These are phyloP conservation scores for Oreochromis mossambicus DNA, from an alignment of 2,797 vertebrate species.

Conservation along the genomic window DNA sequence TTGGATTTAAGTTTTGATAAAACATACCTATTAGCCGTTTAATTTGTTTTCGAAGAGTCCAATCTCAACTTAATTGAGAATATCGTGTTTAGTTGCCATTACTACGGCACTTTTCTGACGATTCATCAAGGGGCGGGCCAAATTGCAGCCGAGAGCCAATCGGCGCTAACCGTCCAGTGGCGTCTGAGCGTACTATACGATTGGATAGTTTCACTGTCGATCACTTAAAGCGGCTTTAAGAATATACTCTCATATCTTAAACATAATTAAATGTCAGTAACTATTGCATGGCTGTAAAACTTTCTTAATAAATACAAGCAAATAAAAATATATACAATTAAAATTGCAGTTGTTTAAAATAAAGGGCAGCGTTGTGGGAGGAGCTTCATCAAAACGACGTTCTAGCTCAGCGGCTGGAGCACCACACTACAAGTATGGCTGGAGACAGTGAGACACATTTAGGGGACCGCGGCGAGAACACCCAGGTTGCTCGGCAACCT, in stretches of 20 bases:
- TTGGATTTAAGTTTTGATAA: background rate
- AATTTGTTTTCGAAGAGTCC: background rate
- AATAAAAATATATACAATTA: background rate
- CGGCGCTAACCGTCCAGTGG: background rate
- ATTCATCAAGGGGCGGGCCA: background rate
- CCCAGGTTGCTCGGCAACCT: conserved; percentile 76
- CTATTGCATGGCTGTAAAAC: rapidly evolving
- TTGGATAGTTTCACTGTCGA: conserved; percentile 2
- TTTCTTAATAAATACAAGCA: background rate
- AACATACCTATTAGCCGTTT: background rate
- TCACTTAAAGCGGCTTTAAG: background rate
- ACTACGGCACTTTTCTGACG: background rate
- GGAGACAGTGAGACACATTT: conserved; percentile 88
- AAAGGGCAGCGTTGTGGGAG: conserved; percentile 29
- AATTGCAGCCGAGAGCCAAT: background rate
- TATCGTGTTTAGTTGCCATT: background rate
- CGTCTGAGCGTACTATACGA: background rate
- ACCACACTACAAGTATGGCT: conserved; percentile 81
- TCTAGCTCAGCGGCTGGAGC: background rate
- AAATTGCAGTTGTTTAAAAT: rapidly evolving
- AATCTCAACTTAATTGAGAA: background rate
- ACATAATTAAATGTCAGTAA: rapidly evolving
- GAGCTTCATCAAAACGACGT: conserved; percentile 27
- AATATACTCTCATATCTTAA: background rate
- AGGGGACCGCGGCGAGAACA: conserved; percentile 73